Evolutionary conservation across 2,113 vertebrate genomes (phyloP).

Genomic region (Melospiza georgiana): DNA sequence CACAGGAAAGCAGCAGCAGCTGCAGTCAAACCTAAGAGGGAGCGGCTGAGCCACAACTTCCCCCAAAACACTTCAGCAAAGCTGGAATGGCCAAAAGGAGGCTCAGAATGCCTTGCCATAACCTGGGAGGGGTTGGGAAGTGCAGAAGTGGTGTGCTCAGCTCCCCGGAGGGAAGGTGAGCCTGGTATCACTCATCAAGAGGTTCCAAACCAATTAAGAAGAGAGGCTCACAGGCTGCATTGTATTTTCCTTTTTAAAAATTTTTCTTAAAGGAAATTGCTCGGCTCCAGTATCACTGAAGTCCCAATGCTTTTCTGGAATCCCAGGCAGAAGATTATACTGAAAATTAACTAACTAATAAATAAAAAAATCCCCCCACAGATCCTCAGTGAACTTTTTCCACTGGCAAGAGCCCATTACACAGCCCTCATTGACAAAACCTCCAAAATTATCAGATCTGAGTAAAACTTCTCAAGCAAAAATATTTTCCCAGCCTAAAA

Average conservation of each 20-base stretch:
- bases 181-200: slow-evolving; percentile 27
- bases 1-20: neutral
- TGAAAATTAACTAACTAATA: neutral
- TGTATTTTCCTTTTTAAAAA: neutral
- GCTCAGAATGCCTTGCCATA: neutral
- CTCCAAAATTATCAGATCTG: neutral
- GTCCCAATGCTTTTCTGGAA: neutral
- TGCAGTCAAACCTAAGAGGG: neutral
- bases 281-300: neutral
- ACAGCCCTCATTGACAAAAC: neutral
- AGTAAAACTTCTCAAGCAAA: neutral
- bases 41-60: neutral
- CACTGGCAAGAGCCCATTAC: neutral
- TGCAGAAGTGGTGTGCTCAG: neutral
- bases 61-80: neutral
- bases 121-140: slow-evolving; percentile 39
- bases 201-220: slow-evolving; percentile 30
- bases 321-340: neutral
- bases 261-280: neutral
- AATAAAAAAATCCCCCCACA: neutral
- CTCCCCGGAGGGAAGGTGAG: slow-evolving; percentile 17
- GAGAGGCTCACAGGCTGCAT: neutral
- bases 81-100: neutral
- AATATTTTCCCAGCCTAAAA: neutral
- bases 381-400: neutral